Percentiles rank a stretch among this genome's conserved stretches.
phyloP scores from a whole-genome alignment of 2,888 invertebrate genomes.

The Lordiphosa fenestrarum region DNA sequence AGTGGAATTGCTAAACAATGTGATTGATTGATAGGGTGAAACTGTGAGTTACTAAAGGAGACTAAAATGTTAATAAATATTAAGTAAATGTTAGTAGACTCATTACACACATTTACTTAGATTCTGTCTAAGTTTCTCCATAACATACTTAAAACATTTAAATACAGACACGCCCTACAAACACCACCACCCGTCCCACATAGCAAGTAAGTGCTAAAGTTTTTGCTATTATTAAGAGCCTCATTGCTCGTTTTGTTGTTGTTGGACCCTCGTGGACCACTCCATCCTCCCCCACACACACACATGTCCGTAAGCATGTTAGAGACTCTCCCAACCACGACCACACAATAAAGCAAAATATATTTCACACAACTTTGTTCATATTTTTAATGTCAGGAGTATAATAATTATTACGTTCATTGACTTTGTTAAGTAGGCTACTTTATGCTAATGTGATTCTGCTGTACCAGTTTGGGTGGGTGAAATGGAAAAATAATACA shows the following conservation, averaged over 20 bases:
- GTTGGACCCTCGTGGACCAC: conserved; percentile 62
- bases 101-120: too few relatives aligned
- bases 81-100: too few relatives aligned
- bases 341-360: conserved; percentile 56
- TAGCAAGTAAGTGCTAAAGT: conserved; percentile 61
- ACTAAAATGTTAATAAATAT: too few relatives aligned
- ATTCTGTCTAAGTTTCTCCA: too few relatives aligned
- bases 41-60: too few relatives aligned
- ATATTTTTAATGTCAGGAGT: conserved; percentile 73
- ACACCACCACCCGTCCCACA: not conserved
- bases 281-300: conserved; percentile 2
- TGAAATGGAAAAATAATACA: conserved; percentile 10
- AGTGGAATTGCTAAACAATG: too few relatives aligned
- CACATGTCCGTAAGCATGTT: conserved; percentile 3
- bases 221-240: conserved; percentile 72
- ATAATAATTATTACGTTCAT: conserved; percentile 77
- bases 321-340: conserved; percentile 3
- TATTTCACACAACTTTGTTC: conserved; percentile 67
- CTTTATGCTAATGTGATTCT: conserved; percentile 69
- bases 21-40: too few relatives aligned
- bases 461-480: conserved; percentile 14
- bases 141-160: too few relatives aligned
- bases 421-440: conserved; percentile 74
- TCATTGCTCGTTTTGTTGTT: conserved; percentile 51
- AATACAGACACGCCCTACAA: too few relatives aligned